Conservation (phyloP, 2,888 invertebrate genomes). For the Thymelicus lineola region DNA sequence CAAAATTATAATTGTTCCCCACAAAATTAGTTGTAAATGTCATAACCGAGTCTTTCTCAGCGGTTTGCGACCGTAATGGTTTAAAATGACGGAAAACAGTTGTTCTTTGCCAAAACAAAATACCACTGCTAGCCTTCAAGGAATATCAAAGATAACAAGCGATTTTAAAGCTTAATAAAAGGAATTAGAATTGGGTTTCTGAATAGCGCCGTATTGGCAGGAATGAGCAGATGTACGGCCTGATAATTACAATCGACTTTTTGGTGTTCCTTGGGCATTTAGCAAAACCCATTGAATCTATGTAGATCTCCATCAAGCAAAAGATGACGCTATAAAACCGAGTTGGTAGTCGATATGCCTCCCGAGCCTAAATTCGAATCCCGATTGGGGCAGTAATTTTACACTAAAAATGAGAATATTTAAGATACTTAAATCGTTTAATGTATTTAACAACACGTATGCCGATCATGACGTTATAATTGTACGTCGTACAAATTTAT, state of each 20-base stretch:
- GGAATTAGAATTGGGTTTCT: conserved; percentile 20
- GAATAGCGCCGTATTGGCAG: conserved; percentile 8
- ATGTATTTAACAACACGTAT: no score
- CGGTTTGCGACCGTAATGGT: conserved; percentile 51
- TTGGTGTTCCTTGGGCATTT: conserved; percentile 31
- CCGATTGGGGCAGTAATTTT: no score
- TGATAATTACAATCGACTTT: conserved; percentile 73
- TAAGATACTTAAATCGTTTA: no score
- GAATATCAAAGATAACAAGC: conserved; percentile 1
- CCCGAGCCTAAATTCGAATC: no score
- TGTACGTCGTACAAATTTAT: no score
- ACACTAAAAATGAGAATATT: no score
- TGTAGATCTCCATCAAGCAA: not conserved
- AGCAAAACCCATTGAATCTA: not conserved
- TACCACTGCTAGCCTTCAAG: not conserved
- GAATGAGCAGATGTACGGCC: conserved; percentile 67
- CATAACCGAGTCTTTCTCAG: conserved; percentile 45
- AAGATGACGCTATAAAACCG: no score
- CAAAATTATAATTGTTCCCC: conserved; percentile 5
- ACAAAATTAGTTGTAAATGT: conserved; percentile 15
- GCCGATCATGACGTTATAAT: no score
- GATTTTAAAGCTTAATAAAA: conserved; percentile 18
- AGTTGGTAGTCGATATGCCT: no score
- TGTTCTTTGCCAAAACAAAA: conserved; percentile 62
- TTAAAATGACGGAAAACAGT: conserved; percentile 59